Base-by-base conservation (phyloP, 2,888 invertebrate genomes). In the Eupithecia subumbrata region DNA sequence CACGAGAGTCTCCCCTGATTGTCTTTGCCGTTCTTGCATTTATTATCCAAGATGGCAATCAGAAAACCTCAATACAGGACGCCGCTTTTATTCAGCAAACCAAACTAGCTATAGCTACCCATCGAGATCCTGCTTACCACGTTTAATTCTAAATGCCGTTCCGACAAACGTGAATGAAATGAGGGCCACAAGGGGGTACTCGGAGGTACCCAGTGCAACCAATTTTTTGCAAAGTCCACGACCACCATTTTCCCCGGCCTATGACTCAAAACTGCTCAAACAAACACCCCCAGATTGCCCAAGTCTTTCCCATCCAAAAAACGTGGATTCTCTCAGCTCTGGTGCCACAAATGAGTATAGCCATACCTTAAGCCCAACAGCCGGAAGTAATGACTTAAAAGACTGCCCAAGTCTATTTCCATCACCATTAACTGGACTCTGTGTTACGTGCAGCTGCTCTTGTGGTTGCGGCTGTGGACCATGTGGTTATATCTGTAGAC, bases 11-110 rank as follows among this genome's bases (percentile, higher is more conserved):
- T 76, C 64, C 63, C 69, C 34, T 37, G 69, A 78, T 43, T 48
- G 45, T 18, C 60, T 45, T 69, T 77, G 40, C 60, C 75, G 18
- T 43, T 69, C 63, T 30, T 67, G 76, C 79, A 75, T 77, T 48
- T 72, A 70, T 48, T 40, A 83, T 40, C 80, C 78, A 71, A 80
- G 77, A 73, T 81, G 81, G 22, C 79, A 74, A 66, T 85, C 86
- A 0, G 82, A 83, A 8, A 63, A 83, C 37, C 78, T 84, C 45
- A 74, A 71, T 68, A 69, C 74, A 34, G 74, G 75, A 34, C 68
- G 67, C 64, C 74, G 45, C 34, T 56, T 69, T 12, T 71, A 67
- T 30, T 52, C 37, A n/a, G 22, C 22, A 12, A 34, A 66, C 11
- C 37, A 34, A 5, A 37, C 66, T 11, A 18, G 18, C n/a, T 66